Base-by-base conservation (phyloP, 2,797 vertebrate genomes). In the Phrynocephalus forsythii region DNA sequence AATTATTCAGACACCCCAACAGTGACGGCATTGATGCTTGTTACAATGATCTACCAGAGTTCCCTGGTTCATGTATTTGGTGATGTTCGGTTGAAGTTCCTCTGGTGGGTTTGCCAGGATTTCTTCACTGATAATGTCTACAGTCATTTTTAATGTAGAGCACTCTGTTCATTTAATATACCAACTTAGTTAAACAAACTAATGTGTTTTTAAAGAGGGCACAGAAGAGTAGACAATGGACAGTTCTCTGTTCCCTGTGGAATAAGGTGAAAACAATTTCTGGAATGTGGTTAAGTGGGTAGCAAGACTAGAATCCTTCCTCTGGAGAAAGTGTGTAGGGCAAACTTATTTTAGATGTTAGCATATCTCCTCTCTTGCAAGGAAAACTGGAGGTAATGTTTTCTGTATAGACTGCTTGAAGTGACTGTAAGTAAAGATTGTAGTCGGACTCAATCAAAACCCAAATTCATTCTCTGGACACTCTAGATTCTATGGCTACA, bases 161-260 rank as follows among this genome's bases (percentile, higher is more conserved):
- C 52, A 56, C 52, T 2, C 52, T 56, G 52, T 56, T 56, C 52
- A 56, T 56, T 56, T 56, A 56, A 56, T 56, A 56, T 56, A 56
- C 22, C 67, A 28, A 26, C 22, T 8, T 7, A 8, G 26, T 68
- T 68, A 68, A 68, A 5, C 22, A 26, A 26, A 68, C 8, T 8
- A 68, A 9, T 26, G 26, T 68, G 33, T 73, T 18, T 69, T n/a
- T 48, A 69, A n/a, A n/a, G 68, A 48, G 50, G 89, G 86, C 30
- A 67, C 87, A 88, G 88, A 92, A 28, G 63, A 82, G 38, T 48
- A 24, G 63, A 6, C 52, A 33, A 20, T 85, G 85, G 81, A 68
- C 90, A 28, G 82, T 91, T 30, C 11, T n/a, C 33, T 93, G 85
- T 44, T 50, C 28, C 44, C 24, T 69, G 3, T 69, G 22, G 24